Evolutionary conservation across 2,797 vertebrate species (phyloP).

Genomic region (Lates japonicus): DNA sequence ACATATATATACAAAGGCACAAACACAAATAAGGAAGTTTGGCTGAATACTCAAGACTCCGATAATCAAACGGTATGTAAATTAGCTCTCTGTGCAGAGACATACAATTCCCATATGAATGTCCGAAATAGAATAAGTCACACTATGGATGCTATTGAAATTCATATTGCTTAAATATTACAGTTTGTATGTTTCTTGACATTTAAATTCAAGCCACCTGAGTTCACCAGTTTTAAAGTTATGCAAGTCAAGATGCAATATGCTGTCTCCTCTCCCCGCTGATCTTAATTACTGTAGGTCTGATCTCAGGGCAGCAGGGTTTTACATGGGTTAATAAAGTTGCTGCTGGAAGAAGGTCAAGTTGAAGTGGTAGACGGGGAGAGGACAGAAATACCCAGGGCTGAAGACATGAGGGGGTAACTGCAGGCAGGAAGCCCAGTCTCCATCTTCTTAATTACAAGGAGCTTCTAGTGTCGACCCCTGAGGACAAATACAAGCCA

Average conservation of each 20-base stretch:
- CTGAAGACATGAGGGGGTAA: slow-evolving; percentile 36
- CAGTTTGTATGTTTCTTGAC: slow-evolving; percentile 41
- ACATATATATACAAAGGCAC: slow-evolving; percentile 24
- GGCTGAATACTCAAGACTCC: slow-evolving; percentile 64
- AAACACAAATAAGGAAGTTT: slow-evolving; percentile 78
- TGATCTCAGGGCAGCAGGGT: slow-evolving; percentile 29
- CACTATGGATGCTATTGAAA: neutral
- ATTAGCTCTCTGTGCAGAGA: slow-evolving; percentile 34
- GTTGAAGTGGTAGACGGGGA: slow-evolving; percentile 31
- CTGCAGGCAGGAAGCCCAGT: slow-evolving; percentile 34
- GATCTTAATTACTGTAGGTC: slow-evolving; percentile 42
- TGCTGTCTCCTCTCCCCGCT: slow-evolving; percentile 13
- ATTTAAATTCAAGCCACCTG: slow-evolving; percentile 47
- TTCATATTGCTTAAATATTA: slow-evolving; percentile 19
- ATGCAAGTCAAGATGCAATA: slow-evolving; percentile 8
- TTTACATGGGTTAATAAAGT: slow-evolving; percentile 48
- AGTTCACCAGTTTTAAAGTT: slow-evolving; percentile 27
- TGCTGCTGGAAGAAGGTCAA: slow-evolving; percentile 46
- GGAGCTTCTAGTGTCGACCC: slow-evolving; percentile 43
- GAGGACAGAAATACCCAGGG: slow-evolving; percentile 30
- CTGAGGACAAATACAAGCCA: slow-evolving; percentile 42
- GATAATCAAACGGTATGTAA: slow-evolving; percentile 72
- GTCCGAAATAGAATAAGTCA: slow-evolving; percentile 9
- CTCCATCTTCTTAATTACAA: slow-evolving; percentile 60
- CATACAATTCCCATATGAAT: slow-evolving; percentile 7